Base-by-base conservation (phyloP, 2,888 invertebrate genomes). In the Aromia moschata region DNA sequence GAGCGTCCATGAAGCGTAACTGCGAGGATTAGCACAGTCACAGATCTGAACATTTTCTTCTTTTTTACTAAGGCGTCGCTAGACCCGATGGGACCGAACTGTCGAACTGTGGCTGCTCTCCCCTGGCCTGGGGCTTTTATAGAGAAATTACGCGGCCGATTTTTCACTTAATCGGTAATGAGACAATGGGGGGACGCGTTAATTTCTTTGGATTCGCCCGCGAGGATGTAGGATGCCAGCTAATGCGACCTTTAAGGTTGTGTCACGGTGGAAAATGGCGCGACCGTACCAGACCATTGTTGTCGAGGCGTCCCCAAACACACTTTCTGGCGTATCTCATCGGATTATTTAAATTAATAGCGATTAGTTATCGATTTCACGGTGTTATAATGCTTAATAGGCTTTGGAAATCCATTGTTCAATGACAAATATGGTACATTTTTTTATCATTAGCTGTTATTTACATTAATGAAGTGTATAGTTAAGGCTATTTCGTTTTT, bases 1-100 rank as follows among this genome's bases (percentile, higher is more conserved):
- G 84, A 83, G 66, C 41, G 11, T 36, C 84, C 83, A 78, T 84
- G 84, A 66, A 54, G 44, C 10, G 31, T 10, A 7, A 53, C 36
- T 37, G 46, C 38, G 1, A 36, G 36, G 14, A 38, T 18, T 15
- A 25, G 1, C 2, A 52, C 2, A 17, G 41, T 47, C 16, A 25
- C 17, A 4, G 47, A 12, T 33, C 45, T 41, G 20, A 58, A 53
- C 58, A 58, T 58, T 30, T 49, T 54, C n/a, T n/a, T n/a, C n/a
- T n/a, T n/a, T n/a, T n/a, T n/a, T n/a, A n/a, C n/a, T 30, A 20
- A 9, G 18, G 37, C 20, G 55, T 46, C 31, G 17, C 25, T 12
- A 10, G 16, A 40, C 17, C 52, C 38, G 55, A 56, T 18, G 41
- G 45, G 36, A 56, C 49, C 38, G 51, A 38, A 60, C 60, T 60